A percentile compares a stretch with the other conserved stretches of the same genome.
phyloP scores from a whole-genome alignment of 92 coral and sea anemone species.

The Phymanthus crucifer region DNA sequence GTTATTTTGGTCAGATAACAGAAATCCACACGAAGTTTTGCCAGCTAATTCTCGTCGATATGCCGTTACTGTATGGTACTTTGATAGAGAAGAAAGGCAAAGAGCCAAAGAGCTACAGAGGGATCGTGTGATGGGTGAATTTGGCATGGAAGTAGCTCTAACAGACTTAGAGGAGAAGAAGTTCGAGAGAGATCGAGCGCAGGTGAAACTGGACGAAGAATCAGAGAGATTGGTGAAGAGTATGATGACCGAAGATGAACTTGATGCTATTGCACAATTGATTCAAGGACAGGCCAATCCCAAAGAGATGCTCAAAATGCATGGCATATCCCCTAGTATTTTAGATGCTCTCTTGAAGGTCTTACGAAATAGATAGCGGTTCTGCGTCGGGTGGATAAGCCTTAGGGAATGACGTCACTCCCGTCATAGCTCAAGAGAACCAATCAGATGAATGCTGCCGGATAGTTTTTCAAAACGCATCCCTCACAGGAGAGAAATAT shows the following conservation, averaged over 20 bases:
- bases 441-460: too few relatives aligned
- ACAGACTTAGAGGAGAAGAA: constrained; percentile 64
- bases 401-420: too few relatives aligned
- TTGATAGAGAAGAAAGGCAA: constrained; percentile 74
- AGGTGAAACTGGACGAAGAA: constrained; percentile 54
- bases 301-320: constrained; percentile 9
- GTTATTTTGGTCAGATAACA: constrained; percentile 89
- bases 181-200: constrained; percentile 60
- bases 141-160: constrained; percentile 54
- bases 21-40: constrained; percentile 93
- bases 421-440: too few relatives aligned
- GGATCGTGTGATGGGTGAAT: constrained; percentile 35
- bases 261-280: constrained; percentile 52
- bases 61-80: constrained; percentile 94
- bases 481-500: neutral
- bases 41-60: constrained; percentile 77
- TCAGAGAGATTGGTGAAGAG: constrained; percentile 60
- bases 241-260: constrained; percentile 60
- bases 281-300: constrained; percentile 58
- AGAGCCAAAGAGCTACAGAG: constrained; percentile 63
- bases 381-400: too few relatives aligned
- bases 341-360: constrained; percentile 57
- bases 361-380: constrained; percentile 36
- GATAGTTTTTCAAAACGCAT: too few relatives aligned
- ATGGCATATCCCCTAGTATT: constrained; percentile 56